These are phyloP conservation scores for Luffia ferchaultella DNA, from an alignment of 2,888 invertebrate genomes.

Conservation along the genomic window DNA sequence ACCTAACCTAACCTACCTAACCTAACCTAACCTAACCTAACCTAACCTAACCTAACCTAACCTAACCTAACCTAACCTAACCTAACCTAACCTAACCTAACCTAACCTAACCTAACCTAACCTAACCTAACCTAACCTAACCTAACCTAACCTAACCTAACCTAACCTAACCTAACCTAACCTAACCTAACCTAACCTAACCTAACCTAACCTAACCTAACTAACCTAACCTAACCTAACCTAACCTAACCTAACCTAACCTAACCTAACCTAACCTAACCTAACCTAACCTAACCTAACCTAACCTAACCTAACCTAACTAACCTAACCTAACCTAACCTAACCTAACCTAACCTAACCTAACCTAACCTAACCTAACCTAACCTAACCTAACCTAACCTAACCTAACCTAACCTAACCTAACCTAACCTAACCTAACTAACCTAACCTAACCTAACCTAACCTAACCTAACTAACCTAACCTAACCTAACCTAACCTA, in stretches of 20 bases:
- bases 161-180: constrained; percentile 10
- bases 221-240: constrained; percentile 9
- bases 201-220: constrained; percentile 10
- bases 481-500: constrained; percentile 10
- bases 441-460: constrained; percentile 10
- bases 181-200: constrained; percentile 9
- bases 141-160: constrained; percentile 4
- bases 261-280: constrained; percentile 9
- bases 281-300: constrained; percentile 9
- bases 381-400: constrained; percentile 10
- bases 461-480: constrained; percentile 8
- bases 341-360: constrained; percentile 10
- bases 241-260: constrained; percentile 10
- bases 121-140: constrained; percentile 3
- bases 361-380: constrained; percentile 10
- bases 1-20: constrained; percentile 5
- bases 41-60: constrained; percentile 12
- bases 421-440: constrained; percentile 13
- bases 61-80: constrained; percentile 11
- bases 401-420: constrained; percentile 10
- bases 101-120: constrained; percentile 9
- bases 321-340: constrained; percentile 7
- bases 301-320: constrained; percentile 10
- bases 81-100: constrained; percentile 10
- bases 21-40: constrained; percentile 9